phyloP scores from a whole-genome alignment of 2,113 vertebrate species.

The Gila orcuttii region DNA sequence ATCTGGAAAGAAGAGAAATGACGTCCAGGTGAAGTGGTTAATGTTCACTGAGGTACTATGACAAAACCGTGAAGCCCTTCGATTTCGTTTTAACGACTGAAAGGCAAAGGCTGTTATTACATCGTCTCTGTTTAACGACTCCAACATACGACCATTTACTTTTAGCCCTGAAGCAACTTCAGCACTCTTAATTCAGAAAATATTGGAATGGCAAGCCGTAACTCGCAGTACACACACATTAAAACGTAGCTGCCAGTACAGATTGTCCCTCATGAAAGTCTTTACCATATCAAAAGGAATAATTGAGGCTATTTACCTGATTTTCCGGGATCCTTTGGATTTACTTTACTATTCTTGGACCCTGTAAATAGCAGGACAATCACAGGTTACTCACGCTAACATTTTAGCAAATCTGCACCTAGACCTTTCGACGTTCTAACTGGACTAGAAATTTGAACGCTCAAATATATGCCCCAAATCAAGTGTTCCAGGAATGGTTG shows the following conservation, averaged over 20 bases:
- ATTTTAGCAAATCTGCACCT: not conserved
- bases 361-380: conserved; percentile 74
- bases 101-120: conserved; percentile 48
- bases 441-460: not conserved
- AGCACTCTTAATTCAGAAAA: conserved; percentile 63
- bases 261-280: conserved; percentile 22
- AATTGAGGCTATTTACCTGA: conserved; percentile 83
- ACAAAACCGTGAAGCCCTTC: conserved; percentile 27
- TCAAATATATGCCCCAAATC: not conserved
- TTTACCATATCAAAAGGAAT: not conserved
- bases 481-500: not conserved
- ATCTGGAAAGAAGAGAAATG: conserved; percentile 40
- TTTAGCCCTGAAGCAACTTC: conserved; percentile 60
- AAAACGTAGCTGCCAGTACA: not conserved
- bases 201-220: conserved; percentile 52
- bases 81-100: conserved; percentile 29
- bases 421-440: not conserved
- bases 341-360: conserved; percentile 83
- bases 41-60: not conserved
- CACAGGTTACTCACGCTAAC: not conserved
- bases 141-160: conserved; percentile 59
- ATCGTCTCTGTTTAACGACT: conserved; percentile 55
- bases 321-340: conserved; percentile 89
- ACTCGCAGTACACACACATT: conserved; percentile 27
- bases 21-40: conserved; percentile 23